Evolutionary conservation across 64 coral and sea anemone species (phyloP), one percentile per base, ranked within the genome.

Genomic region (Hydrozoanthus tunicans): DNA sequence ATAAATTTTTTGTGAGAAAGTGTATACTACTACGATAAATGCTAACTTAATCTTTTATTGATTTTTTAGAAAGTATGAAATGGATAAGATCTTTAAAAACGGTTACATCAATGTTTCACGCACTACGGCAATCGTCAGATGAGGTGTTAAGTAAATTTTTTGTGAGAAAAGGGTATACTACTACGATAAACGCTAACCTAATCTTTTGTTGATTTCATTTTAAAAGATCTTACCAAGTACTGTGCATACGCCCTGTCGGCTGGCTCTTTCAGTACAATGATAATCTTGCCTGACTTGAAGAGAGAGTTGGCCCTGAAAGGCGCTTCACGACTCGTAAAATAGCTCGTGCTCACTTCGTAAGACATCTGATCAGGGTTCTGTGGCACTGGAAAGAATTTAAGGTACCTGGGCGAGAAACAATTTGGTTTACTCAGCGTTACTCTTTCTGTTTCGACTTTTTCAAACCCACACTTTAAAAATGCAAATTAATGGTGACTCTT

Each of bases 221-320:
- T 11, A 81, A 56, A 20, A 43, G 62, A 7, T 51, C 73, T 79
- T 58, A 98, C 96, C 96, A 90, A 70, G 77, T 93, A 98, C 67
- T 98, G 96, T 8, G 73, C 85, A 57, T 95, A 83, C 14, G 96
- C 94, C 78, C 94, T 95, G 54, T 93, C 93, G 0, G 95, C 94
- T 15, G 96, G 96, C 43, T 98, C 94, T 60, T 95, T 90, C 6
- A 98, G 58, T 6, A 98, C 94, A 26, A 98, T 93, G 1, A 98
- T 72, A 32, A 98, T 95, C 79, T 91, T 93, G n/a, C 91, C 94
- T 5, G 91, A 93, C 83, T 98, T 98, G 68, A 98, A 90, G 17
- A 98, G 91, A 43, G 85, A 90, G 52, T 91, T 98, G 52, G 93
- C 96, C 58, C 94, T 83, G 14, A 73, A 85, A 15, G 93, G 94